phyloP scores from a whole-genome alignment of 2,113 vertebrate genomes.

The Craseonycteris thonglongyai region DNA sequence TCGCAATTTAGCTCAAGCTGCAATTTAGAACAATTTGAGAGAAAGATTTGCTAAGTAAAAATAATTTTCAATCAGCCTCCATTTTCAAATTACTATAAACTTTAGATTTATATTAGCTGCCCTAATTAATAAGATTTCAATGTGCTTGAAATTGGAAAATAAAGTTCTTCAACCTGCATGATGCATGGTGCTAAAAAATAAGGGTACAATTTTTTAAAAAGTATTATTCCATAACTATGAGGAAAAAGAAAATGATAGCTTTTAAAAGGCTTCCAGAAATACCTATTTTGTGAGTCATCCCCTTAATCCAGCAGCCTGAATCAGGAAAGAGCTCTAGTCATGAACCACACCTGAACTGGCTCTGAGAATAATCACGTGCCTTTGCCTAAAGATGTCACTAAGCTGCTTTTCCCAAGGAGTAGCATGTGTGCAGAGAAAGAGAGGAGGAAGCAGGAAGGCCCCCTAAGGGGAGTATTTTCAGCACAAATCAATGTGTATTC shows the following conservation, averaged over 20 bases:
- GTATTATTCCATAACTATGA: background rate
- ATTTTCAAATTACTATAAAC: conserved; percentile 47
- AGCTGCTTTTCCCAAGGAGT: background rate
- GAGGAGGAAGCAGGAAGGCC: background rate
- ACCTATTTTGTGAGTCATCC: background rate
- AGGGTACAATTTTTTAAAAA: background rate
- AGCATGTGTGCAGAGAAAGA: background rate
- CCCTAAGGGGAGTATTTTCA: background rate
- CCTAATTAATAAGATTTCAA: conserved; percentile 45
- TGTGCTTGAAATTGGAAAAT: conserved; percentile 28
- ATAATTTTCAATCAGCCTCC: conserved; percentile 51
- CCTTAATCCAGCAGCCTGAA: background rate
- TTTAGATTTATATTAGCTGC: conserved; percentile 23
- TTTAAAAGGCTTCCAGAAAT: background rate
- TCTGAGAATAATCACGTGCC: background rate
- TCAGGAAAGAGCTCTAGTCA: background rate
- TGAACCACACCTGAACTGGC: background rate
- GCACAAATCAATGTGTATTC: background rate
- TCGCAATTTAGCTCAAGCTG: conserved; percentile 57
- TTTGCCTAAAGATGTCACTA: background rate
- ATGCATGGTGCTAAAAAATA: background rate
- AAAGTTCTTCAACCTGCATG: background rate
- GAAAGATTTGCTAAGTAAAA: conserved; percentile 55
- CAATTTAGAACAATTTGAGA: conserved; percentile 67
- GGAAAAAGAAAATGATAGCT: background rate